phyloP scores from a whole-genome alignment of 1,140 invertebrate genomes.

The Ostrea denselamellosa region DNA sequence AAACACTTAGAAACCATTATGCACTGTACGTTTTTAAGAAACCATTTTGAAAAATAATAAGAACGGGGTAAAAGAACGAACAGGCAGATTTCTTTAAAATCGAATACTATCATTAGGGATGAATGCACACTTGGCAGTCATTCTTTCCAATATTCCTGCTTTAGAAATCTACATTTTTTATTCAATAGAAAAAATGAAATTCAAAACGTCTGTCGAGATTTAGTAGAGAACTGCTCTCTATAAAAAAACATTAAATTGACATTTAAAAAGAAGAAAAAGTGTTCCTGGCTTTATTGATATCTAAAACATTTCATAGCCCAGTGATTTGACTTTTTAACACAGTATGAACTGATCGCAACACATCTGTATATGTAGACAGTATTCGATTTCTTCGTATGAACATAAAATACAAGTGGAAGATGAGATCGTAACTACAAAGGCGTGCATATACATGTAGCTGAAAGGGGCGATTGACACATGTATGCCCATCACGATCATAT shows the following conservation, averaged over 20 bases:
- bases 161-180: neutral
- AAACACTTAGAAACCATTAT: neutral
- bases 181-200: constrained; percentile 2
- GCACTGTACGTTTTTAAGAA: neutral
- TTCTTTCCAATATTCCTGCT: neutral
- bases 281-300: neutral
- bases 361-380: neutral
- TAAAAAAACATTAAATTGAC: neutral
- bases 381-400: neutral
- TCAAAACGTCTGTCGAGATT: neutral
- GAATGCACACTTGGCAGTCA: neutral
- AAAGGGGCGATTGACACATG: no score
- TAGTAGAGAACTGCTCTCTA: neutral
- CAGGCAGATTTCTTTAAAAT: neutral
- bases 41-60: neutral
- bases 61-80: neutral
- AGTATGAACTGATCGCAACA: neutral
- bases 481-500: no score
- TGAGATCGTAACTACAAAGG: no score
- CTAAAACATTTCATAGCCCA: constrained; percentile 14
- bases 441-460: no score
- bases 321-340: constrained; percentile 23
- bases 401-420: neutral
- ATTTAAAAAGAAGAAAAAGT: neutral
- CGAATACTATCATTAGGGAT: neutral